Conservation (phyloP, 1,140 invertebrate species). For the Neuroterus valhalla region DNA sequence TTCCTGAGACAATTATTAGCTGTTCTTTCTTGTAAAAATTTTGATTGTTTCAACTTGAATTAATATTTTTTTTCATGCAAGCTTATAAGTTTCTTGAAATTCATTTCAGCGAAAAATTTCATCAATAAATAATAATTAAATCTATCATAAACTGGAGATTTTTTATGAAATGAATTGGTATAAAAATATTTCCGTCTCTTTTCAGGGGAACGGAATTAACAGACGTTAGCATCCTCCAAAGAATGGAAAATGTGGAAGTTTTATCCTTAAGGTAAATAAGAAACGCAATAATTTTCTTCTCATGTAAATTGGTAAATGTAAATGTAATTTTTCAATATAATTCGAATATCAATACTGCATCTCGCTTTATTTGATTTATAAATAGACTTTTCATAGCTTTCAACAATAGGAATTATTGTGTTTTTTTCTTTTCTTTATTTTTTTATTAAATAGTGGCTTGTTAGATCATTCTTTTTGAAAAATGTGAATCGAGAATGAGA, state of each 20-base stretch:
- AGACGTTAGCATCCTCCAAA: constrained; percentile 84
- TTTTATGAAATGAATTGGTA: neutral
- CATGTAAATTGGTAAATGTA: neutral
- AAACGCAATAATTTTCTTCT: constrained; percentile 5
- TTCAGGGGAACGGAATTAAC: constrained; percentile 88
- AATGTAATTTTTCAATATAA: neutral
- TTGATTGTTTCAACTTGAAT: neutral
- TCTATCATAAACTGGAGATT: neutral
- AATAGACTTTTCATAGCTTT: constrained; percentile 10
- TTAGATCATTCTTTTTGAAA: constrained; percentile 55
- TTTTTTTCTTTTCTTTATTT: constrained; percentile 41
- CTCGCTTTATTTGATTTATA: neutral
- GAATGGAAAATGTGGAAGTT: constrained; percentile 87
- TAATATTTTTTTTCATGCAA: constrained; percentile 25
- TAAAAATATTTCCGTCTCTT: constrained; percentile 60
- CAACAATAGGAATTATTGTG: neutral
- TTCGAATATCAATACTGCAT: constrained; percentile 21
- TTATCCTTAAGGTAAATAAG: constrained; percentile 83
- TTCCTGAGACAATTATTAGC: neutral
- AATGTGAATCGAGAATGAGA: constrained; percentile 42
- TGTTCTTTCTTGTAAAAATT: neutral
- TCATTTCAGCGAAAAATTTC: no score
- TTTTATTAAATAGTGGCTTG: constrained; percentile 41
- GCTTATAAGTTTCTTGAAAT: no score
- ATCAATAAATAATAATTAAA: no score